Base-by-base conservation (phyloP, 2,113 vertebrate genomes). In the Azemiops feae region DNA sequence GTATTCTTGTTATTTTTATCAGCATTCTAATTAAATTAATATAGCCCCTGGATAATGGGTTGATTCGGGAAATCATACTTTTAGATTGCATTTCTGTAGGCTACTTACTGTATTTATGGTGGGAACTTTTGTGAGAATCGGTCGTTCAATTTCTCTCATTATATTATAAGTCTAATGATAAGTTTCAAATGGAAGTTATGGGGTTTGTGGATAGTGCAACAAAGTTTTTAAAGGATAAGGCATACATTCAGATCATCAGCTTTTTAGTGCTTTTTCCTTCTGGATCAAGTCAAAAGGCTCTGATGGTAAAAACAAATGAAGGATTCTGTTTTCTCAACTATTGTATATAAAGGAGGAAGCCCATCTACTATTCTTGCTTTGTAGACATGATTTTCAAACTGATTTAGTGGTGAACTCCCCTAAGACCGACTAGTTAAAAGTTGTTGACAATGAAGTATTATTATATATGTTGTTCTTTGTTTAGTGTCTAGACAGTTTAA, bases 401-500 rank as follows among this genome's bases (percentile, higher is more conserved):
- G 94, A 97, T 97, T 97, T 97, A 96, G 96, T 96, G 93, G 53
- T 96, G 94, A 95, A n/a, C 89, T 93, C 93, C 92, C 92, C 23
- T 54, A 95, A 95, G 92, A 96, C 92, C 93, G 95, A 94, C 93
- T 94, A 95, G 92, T 96, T 96, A 94, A 95, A 96, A 93, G 30
- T 81, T 89, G 92, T 89, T 3, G 58, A 89, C 96, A 92, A 10
- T 94, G 95, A 95, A 95, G 95, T 95, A 93, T 47, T 90, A 88
- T 96, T 94, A 20, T 93, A 25, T 93, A 92, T 95, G 96, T 53
- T 3, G 20, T 93, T 96, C 93, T 95, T 87, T 96, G 95, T 94
- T 94, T 53, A 96, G 95, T 96, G 96, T 98, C 97, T 97, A 97
- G 97, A 97, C 97, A 97, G 92, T 91, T 64, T 95, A 96, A 97